A percentile compares a stretch with the other conserved stretches of the same genome.
Conservation (phyloP, 2,888 invertebrate genomes). For the Clitarchus hookeri region DNA sequence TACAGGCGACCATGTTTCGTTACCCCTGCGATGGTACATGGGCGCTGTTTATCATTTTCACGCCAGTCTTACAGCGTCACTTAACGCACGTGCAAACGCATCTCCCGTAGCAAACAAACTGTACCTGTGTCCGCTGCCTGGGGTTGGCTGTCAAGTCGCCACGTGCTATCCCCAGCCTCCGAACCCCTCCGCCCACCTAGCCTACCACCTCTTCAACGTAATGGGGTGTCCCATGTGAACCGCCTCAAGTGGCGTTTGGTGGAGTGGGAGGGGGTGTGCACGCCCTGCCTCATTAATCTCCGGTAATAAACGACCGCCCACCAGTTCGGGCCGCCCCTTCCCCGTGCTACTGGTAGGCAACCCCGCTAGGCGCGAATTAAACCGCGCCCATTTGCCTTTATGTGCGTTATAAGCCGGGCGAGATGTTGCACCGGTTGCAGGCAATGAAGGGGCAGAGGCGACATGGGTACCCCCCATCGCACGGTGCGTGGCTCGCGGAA, state of each 20-base stretch:
- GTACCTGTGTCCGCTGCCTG: neutral
- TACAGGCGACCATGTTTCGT: too few relatives aligned
- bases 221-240: conserved; percentile 20
- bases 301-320: conserved; percentile 32
- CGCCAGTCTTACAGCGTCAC: too few relatives aligned
- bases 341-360: neutral
- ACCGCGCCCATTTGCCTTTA: conserved; percentile 34
- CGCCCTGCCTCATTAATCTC: conserved; percentile 34
- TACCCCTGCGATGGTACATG: too few relatives aligned
- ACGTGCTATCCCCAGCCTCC: neutral
- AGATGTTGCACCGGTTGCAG: conserved; percentile 37
- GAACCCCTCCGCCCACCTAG: neutral
- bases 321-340: conserved; percentile 15
- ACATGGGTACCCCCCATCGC: neutral
- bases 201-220: conserved; percentile 15
- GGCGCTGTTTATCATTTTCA: too few relatives aligned
- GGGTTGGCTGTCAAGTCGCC: neutral
- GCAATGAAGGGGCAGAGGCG: conserved; percentile 33
- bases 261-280: conserved; percentile 6
- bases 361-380: conserved; percentile 31
- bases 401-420: conserved; percentile 29
- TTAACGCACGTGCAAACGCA: too few relatives aligned
- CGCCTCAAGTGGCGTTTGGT: neutral
- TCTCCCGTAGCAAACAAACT: neutral
- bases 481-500: neutral